A percentile compares a stretch with the other conserved stretches of the same genome.
phyloP scores from a whole-genome alignment of 2,113 vertebrate genomes.

The Sylvietta virens region DNA sequence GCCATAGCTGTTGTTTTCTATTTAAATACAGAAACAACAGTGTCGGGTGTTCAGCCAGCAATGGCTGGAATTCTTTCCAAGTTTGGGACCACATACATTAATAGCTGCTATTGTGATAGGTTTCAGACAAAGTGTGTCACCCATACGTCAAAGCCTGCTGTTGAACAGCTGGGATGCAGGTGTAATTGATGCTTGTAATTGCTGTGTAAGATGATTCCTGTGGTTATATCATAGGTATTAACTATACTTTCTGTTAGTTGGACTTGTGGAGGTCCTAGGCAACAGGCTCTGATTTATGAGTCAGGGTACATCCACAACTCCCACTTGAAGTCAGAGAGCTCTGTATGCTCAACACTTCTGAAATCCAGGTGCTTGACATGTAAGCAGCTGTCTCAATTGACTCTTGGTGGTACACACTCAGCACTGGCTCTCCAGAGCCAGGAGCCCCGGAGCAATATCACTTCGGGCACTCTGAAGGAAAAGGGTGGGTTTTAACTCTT shows the following conservation, averaged over 20 bases:
- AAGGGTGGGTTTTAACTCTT: background rate
- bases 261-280: background rate
- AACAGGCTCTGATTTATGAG: slow-evolving; percentile 21
- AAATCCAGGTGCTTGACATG: background rate
- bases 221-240: background rate
- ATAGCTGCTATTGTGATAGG: background rate
- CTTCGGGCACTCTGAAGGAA: background rate
- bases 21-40: background rate
- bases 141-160: background rate
- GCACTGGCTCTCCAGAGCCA: background rate
- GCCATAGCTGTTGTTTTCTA: background rate
- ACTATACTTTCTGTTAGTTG: background rate
- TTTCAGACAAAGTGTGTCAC: background rate
- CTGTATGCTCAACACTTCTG: background rate
- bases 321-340: background rate
- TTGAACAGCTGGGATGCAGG: background rate
- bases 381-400: background rate
- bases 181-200: slow-evolving; percentile 7
- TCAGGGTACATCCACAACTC: background rate
- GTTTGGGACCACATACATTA: background rate
- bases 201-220: slow-evolving; percentile 1
- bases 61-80: background rate
- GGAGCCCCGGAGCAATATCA: background rate
- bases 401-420: background rate
- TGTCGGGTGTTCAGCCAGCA: background rate